Conservation (phyloP, 2,888 invertebrate genomes). For the Thumatha senex region DNA sequence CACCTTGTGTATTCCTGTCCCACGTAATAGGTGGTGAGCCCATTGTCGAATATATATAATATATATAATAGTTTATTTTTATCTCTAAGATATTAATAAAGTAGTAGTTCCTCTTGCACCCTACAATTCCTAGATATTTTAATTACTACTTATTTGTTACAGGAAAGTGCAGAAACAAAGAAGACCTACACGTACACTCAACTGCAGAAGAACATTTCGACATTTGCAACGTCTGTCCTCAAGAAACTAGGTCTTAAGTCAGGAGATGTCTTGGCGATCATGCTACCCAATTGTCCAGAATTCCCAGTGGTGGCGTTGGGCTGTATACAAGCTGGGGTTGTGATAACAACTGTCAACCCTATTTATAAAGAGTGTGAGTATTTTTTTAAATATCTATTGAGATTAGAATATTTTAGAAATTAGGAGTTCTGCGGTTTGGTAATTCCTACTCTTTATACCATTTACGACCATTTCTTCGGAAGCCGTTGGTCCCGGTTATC, state of each 20-base stretch:
- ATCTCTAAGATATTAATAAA: too few relatives aligned
- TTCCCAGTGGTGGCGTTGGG: slow-evolving; percentile 87
- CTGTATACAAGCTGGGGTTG: slow-evolving; percentile 86
- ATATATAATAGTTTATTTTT: too few relatives aligned
- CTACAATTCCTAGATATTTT: too few relatives aligned
- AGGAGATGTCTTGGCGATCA: slow-evolving; percentile 86
- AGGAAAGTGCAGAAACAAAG: slow-evolving; percentile 75
- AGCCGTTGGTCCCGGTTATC: too few relatives aligned
- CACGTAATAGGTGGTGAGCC: too few relatives aligned
- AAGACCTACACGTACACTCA: slow-evolving; percentile 69
- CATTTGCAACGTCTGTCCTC: slow-evolving; percentile 85
- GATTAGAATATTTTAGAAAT: too few relatives aligned
- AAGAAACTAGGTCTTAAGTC: slow-evolving; percentile 85
- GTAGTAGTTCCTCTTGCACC: too few relatives aligned
- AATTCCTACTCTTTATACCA: too few relatives aligned
- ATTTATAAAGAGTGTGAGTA: slow-evolving; percentile 85
- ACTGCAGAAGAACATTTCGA: slow-evolving; percentile 81
- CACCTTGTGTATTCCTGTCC: too few relatives aligned
- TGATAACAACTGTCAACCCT: slow-evolving; percentile 90
- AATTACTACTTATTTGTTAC: slow-evolving; percentile 17
- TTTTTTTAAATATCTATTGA: background rate
- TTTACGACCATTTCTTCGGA: too few relatives aligned
- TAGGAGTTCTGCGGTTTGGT: too few relatives aligned
- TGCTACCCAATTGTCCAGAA: slow-evolving; percentile 90
- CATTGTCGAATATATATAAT: too few relatives aligned